phyloP scores from a whole-genome alignment of 2,888 invertebrate genomes.

The Limnephilus rhombicus region DNA sequence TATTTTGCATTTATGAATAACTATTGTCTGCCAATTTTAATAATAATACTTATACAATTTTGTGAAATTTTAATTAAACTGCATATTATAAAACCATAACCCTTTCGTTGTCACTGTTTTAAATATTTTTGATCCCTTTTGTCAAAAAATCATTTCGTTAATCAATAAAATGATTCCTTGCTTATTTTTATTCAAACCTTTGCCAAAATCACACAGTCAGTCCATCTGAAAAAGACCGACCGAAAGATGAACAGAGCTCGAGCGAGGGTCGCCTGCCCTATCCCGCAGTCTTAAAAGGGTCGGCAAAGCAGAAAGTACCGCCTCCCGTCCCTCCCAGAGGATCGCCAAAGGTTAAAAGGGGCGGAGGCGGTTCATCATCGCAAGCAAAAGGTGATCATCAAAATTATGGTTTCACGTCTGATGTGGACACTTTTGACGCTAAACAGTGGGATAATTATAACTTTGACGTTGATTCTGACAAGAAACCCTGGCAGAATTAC shows the following conservation, averaged over 20 bases:
- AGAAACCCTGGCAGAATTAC: neutral
- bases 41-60: neutral
- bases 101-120: neutral
- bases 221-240: slow-evolving; percentile 60
- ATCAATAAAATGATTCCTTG: neutral
- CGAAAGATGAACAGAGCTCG: slow-evolving; percentile 62
- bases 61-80: slow-evolving; percentile 22
- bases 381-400: slow-evolving; percentile 75
- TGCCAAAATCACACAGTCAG: slow-evolving; percentile 49
- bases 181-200: neutral
- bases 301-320: slow-evolving; percentile 84
- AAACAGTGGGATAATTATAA: neutral
- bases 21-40: slow-evolving; percentile 4
- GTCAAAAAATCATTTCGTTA: neutral
- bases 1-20: slow-evolving; percentile 4
- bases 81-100: neutral
- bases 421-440: neutral
- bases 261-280: slow-evolving; percentile 77
- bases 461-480: neutral
- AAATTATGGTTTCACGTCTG: neutral
- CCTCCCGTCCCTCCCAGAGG: slow-evolving; percentile 94
- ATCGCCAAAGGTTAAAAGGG: slow-evolving; percentile 82
- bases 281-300: slow-evolving; percentile 87
- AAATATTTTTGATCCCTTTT: neutral
- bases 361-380: slow-evolving; percentile 73